Evolutionary conservation across 2,888 invertebrate species (phyloP), one percentile per base, ranked within the genome.

Genomic region (Yponomeuta evonymella): DNA sequence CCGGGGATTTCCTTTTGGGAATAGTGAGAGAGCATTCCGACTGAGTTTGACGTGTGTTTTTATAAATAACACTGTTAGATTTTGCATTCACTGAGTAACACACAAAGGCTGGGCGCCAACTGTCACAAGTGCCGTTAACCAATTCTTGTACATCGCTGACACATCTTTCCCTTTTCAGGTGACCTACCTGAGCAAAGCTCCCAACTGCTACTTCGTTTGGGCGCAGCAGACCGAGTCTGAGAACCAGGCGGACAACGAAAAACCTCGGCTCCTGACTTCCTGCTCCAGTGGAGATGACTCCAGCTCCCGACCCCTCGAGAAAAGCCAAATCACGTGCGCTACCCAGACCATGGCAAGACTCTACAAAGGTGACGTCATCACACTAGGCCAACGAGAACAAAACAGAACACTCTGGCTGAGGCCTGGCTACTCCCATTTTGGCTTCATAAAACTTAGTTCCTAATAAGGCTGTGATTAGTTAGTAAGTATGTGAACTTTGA

Each of bases 371-470:
- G 91, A 91, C 75, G 79, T 75, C 0, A 79, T 92, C 64, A 88
- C 86, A 74, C 75, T 91, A 12, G 83, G 87, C 0, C 90, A 90
- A 69, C 76, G 91, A 15, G 92, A 92, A 75, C 83, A 78, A 0
- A 88, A 90, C 78, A 79, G 87, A 48, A 90, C 86, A 1, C 77
- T 92, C 15, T 86, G 86, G 84, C 82, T 91, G 0, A 72, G 82
- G 73, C 84, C 83, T 0, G 91, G 91, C 0, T 87, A 88, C 76
- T 83, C 86, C 3, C 90, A 87, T 79, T 78, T 91, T 72, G 91
- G 91, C 2, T 89, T 92, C 70, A 80, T 91, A 8, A 91, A 90
- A 84, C 82, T 92, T 76, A 85, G 86, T 83, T 87, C 90, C 85
- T 90, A 87, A 81, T 72, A 72, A 72, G 83, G 83, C 86, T 87